Evolutionary conservation across 1,140 invertebrate species (phyloP).

Genomic region (Drosophila orena): DNA sequence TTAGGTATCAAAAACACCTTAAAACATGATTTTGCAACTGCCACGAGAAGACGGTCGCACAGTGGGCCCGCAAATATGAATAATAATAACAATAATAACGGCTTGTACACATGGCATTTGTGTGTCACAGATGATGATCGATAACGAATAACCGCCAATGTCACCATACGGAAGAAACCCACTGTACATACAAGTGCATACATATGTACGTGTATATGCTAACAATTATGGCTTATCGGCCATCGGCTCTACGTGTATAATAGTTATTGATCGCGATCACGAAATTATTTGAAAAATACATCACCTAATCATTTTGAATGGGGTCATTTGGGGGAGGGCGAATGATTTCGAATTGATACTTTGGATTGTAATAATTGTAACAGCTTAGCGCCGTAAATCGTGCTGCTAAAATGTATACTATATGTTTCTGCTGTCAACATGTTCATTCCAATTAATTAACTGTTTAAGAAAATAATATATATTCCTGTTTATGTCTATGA

Average conservation of each 20-base stretch:
- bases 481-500: not conserved
- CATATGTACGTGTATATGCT: too few species aligned
- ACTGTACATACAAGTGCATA: too few species aligned
- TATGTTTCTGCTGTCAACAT: not conserved
- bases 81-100: constrained; percentile 6
- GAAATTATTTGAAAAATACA: constrained; percentile 4
- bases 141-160: constrained; percentile 20
- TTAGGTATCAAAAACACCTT: constrained; percentile 84
- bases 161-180: constrained; percentile 25
- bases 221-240: constrained; percentile 27
- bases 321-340: constrained; percentile 8
- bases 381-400: not conserved
- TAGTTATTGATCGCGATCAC: not conserved
- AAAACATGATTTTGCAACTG: constrained; percentile 83
- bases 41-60: constrained; percentile 54
- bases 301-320: constrained; percentile 19
- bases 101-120: constrained; percentile 39
- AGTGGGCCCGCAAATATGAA: constrained; percentile 44
- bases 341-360: not conserved
- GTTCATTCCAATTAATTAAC: not conserved
- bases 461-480: not conserved
- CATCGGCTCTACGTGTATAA: not conserved
- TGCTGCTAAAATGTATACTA: not conserved
- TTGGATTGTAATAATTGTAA: not conserved
- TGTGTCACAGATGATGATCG: constrained; percentile 35